These are phyloP conservation scores for Drosophila villosipedis DNA, from an alignment of 2,888 invertebrate genomes.

Conservation along the genomic window DNA sequence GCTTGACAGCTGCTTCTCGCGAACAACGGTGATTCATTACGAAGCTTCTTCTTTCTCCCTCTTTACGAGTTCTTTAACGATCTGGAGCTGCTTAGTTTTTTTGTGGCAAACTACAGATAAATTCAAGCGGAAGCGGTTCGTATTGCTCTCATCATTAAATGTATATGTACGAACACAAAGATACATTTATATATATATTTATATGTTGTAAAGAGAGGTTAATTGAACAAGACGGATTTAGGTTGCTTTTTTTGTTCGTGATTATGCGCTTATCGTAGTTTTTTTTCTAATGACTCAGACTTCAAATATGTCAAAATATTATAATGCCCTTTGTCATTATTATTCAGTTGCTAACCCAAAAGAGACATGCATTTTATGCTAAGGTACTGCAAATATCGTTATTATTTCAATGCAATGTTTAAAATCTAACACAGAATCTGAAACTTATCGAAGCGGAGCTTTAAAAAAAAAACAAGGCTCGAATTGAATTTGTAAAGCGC, in stretches of 20 bases:
- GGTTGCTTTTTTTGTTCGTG: conserved; percentile 3
- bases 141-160: not conserved
- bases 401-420: conserved; percentile 5
- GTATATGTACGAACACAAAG: not conserved
- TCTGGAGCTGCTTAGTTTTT: conserved; percentile 30
- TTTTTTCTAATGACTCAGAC: conserved; percentile 36
- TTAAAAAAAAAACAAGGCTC: not conserved
- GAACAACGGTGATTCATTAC: conserved; percentile 46
- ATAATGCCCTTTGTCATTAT: not conserved
- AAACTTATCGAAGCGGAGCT: conserved; percentile 24
- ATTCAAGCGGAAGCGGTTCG: conserved; percentile 7
- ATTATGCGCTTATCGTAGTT: conserved; percentile 35
- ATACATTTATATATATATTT: not conserved
- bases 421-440: conserved; percentile 8
- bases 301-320: conserved; percentile 15
- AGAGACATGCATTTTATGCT: not conserved
- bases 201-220: not conserved
- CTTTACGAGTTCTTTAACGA: conserved; percentile 23
- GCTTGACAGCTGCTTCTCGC: conserved; percentile 40
- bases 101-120: conserved; percentile 6
- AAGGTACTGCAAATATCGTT: not conserved
- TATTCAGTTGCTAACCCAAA: not conserved
- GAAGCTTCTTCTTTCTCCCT: conserved; percentile 12
- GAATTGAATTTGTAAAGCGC: conserved; percentile 21
- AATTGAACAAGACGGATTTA: conserved; percentile 8